Base-by-base conservation (phyloP, 2,888 invertebrate species). In the Lycophotia porphyrea region DNA sequence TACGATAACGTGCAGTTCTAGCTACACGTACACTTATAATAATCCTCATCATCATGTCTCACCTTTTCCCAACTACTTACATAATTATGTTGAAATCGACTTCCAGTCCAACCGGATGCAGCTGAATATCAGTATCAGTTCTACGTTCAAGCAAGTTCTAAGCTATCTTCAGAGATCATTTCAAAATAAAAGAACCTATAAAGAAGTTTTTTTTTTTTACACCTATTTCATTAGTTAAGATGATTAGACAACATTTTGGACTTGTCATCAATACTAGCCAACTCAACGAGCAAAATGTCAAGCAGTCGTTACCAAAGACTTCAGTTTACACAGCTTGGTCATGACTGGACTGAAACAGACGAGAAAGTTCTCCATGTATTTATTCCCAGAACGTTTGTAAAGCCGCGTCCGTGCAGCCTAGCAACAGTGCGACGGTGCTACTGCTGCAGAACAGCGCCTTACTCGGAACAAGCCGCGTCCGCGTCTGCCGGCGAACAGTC, bases 401-500 rank as follows among this genome's bases (percentile, higher is more conserved):
- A 58, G 9, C 18, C 39, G 36, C 21, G 21, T 27, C 42, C 13
- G 31, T 7, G 5, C 9, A 18, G 34, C 36, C 58, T 65, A 67
- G 82, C 82, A 84, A 84, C 85, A 78, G 69, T 9, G 52, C 9
- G 2, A 55, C 55, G 27, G 36, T n/a, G n/a, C n/a, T n/a, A n/a
- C n/a, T n/a, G n/a, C n/a, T n/a, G 27, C 52, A 52, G 42, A 39
- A 4, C 60, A 7, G 21, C 55, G 58, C 72, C 27, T 76, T 78
- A 84, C 77, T 71, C 77, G 74, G 83, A 87, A 73, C 60, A 69
- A 39, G 63, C 55, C 44, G 63, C n/a, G n/a, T n/a, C n/a, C n/a
- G n/a, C n/a, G n/a, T n/a, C n/a, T n/a, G n/a, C 64, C 71, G 80
- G 5, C 39, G 21, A 13, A 27, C 27, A 36, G 61, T 24, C 36